These are phyloP conservation scores for Bombyx huttoni DNA, from an alignment of 2,888 invertebrate genomes.

Conservation along the genomic window DNA sequence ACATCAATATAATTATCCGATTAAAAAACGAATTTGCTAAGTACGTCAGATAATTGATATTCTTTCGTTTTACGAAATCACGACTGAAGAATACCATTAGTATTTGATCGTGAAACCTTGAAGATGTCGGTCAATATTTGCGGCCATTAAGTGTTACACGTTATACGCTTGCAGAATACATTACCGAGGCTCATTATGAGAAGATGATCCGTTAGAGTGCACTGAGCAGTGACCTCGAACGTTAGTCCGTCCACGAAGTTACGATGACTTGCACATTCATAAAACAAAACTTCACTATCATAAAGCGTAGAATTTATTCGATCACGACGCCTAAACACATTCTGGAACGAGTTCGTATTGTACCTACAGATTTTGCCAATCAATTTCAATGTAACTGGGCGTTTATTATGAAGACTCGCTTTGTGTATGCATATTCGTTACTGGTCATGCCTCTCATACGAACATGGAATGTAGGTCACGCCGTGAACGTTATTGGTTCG, in stretches of 20 bases:
- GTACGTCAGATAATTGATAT: not conserved
- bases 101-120: conserved; percentile 21
- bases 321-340: conserved; percentile 38
- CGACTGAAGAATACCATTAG: conserved; percentile 16
- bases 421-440: conserved; percentile 4
- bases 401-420: conserved; percentile 8
- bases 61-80: conserved; percentile 16
- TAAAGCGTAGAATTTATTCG: conserved; percentile 36
- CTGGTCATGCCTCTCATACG: conserved; percentile 42
- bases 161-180: conserved; percentile 36
- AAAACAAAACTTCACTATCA: conserved; percentile 32
- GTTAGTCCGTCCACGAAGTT: conserved; percentile 21
- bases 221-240: conserved; percentile 38
- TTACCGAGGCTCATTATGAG: conserved; percentile 27
- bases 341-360: conserved; percentile 42
- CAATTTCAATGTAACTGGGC: not conserved
- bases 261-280: conserved; percentile 40
- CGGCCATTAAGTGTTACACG: conserved; percentile 39
- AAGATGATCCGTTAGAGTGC: conserved; percentile 51
- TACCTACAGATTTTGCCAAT: conserved; percentile 27
- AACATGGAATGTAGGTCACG: conserved; percentile 39
- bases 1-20: not conserved
- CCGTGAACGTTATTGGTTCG: conserved; percentile 35
- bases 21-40: conserved; percentile 4
- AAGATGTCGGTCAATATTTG: conserved; percentile 29